These are phyloP conservation scores for Oreortyx pictus DNA, from an alignment of 2,797 vertebrate species.

Conservation along the genomic window DNA sequence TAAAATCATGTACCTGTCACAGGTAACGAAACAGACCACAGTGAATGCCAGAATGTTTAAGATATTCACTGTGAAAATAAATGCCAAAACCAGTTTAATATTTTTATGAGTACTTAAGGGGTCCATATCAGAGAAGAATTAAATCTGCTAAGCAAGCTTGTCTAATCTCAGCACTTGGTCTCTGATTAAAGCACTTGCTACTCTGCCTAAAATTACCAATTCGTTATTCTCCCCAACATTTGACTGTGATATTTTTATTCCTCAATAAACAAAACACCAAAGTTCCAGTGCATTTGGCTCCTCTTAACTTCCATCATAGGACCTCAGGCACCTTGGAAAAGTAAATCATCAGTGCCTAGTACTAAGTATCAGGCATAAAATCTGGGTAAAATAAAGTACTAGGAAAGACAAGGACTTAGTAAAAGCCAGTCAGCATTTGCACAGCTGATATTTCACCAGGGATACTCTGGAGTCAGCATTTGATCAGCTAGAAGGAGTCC, in stretches of 20 bases:
- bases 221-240: neutral
- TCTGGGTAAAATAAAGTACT: neutral
- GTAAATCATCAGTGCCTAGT: neutral
- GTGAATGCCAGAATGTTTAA: neutral
- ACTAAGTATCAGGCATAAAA: neutral
- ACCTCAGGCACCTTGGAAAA: neutral
- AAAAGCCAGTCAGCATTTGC: slow-evolving; percentile 18
- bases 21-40: neutral
- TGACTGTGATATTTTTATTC: neutral
- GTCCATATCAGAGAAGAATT: neutral
- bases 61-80: neutral
- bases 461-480: neutral
- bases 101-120: neutral
- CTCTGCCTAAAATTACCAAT: neutral
- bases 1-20: neutral
- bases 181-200: neutral
- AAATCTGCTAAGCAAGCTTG: neutral
- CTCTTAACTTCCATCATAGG: neutral
- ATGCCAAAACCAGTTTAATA: neutral
- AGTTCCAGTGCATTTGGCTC: neutral
- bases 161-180: neutral
- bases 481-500: slow-evolving; percentile 22
- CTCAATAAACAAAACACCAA: neutral
- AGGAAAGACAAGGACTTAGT: neutral
- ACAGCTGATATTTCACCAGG: neutral